These are phyloP conservation scores for Drosophila melanogaster DNA, from an alignment of 1,140 invertebrate genomes.

Conservation along the genomic window Release_6_plus_ISO1_MT NC_004354.4:15994501-15995000, in stretches of 20 bases:
- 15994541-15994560: slow-evolving; percentile 99
- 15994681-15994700: slow-evolving; percentile 91
- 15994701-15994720: slow-evolving; percentile 99
- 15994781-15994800: slow-evolving; percentile 98
- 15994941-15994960: slow-evolving; percentile 93
- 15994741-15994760: slow-evolving; percentile 99
- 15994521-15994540: slow-evolving; percentile 99
- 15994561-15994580: slow-evolving; percentile 99
- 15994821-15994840: slow-evolving; percentile 94
- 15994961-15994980: slow-evolving; percentile 86
- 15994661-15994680: not conserved
- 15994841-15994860: slow-evolving; percentile 97
- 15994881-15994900: slow-evolving; percentile 93
- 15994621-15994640: not conserved
- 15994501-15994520: slow-evolving; percentile 99
- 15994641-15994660: not conserved
- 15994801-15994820: slow-evolving; percentile 93
- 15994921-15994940: slow-evolving; percentile 93
- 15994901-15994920: slow-evolving; percentile 94
- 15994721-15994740: slow-evolving; percentile 99
- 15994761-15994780: slow-evolving; percentile 99
- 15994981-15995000: slow-evolving; percentile 3
- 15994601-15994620: slow-evolving; percentile 92
- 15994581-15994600: slow-evolving; percentile 99
- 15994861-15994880: slow-evolving; percentile 95